A percentile compares a stretch with the other conserved stretches of the same genome.
phyloP scores from a whole-genome alignment of 2,113 vertebrate species.

The Lathamus discolor region DNA sequence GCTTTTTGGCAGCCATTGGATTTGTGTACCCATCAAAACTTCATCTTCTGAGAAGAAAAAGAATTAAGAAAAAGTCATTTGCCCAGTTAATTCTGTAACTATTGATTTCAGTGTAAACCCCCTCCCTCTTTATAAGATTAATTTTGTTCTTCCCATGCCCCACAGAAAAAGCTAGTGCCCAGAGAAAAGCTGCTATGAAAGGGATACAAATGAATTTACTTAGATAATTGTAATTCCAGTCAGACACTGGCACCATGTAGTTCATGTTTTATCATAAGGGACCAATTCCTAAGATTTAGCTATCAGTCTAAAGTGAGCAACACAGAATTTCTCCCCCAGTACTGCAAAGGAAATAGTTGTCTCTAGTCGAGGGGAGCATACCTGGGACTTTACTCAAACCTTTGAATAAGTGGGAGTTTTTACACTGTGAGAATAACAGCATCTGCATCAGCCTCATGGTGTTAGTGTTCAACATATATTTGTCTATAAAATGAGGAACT shows the following conservation, averaged over 20 bases:
- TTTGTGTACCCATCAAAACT: conserved; percentile 72
- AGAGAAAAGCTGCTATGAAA: conserved; percentile 46
- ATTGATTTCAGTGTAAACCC: conserved; percentile 67
- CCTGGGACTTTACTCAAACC: background rate
- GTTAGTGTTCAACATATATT: background rate
- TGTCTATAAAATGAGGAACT: background rate
- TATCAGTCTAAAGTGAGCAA: background rate
- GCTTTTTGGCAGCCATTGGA: conserved; percentile 62
- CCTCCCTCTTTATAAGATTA: conserved; percentile 66
- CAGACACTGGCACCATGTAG: conserved; percentile 56
- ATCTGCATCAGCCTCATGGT: background rate
- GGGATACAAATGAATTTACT: conserved; percentile 63
- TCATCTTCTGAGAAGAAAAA: conserved; percentile 72
- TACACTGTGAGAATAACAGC: background rate
- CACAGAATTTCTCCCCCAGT: background rate
- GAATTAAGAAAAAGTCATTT: conserved; percentile 71
- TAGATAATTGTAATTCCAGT: conserved; percentile 68
- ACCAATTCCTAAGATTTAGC: conserved; percentile 1
- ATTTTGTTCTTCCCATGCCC: conserved; percentile 60
- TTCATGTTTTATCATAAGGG: conserved; percentile 61
- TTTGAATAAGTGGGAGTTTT: background rate
- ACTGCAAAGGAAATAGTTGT: background rate
- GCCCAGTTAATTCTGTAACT: conserved; percentile 63
- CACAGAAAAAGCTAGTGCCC: conserved; percentile 43
- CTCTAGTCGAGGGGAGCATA: rapidly evolving